Base-by-base conservation (phyloP, 2,888 invertebrate genomes). In the Aleiodes testaceus region DNA sequence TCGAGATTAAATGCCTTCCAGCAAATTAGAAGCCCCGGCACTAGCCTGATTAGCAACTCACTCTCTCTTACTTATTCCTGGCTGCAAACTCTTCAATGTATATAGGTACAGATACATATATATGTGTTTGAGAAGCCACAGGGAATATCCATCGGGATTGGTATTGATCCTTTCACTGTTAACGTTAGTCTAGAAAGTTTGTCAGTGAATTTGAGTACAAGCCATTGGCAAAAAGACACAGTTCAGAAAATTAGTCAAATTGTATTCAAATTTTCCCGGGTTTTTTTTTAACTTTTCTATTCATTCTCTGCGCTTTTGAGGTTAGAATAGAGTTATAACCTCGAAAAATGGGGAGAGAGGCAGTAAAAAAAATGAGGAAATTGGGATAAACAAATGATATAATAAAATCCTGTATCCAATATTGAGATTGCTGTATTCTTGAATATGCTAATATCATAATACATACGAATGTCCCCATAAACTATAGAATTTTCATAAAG, bases 401-500 rank as follows among this genome's bases (percentile, higher is more conserved):
- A 84, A 79, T 79, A 79, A 73, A 77, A 44, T 66, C 49, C 78
- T 66, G 81, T 84, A 86, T 85, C 86, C 86, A 87, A 87, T 87
- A 87, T 87, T 85, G 85, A 86, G 86, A 87, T 87, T 87, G 87
- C 85, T 81, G 87, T 85, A 84, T 86, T 78, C 78, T 81, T 81
- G 86, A 85, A 86, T 87, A 87, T 87, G 87, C 87, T 87, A 87
- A 87, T 87, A 82, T 77, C 83, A 85, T 87, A 87, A 87, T 87
- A 86, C 85, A 87, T 86, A 87, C 84, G 82, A 87, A 87, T 87
- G 85, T 80, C 80, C 80, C 85, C 84, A 86, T 86, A 87, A 87
- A 87, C 87, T 86, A 86, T 86, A 86, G 87, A 86, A 87, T 87
- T 86, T 87, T 87, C 85, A 86, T 87, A 87, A 86, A 86, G 81